Evolutionary conservation across 2,888 invertebrate genomes (phyloP).

Genomic region (Shargacucullia verbasci): DNA sequence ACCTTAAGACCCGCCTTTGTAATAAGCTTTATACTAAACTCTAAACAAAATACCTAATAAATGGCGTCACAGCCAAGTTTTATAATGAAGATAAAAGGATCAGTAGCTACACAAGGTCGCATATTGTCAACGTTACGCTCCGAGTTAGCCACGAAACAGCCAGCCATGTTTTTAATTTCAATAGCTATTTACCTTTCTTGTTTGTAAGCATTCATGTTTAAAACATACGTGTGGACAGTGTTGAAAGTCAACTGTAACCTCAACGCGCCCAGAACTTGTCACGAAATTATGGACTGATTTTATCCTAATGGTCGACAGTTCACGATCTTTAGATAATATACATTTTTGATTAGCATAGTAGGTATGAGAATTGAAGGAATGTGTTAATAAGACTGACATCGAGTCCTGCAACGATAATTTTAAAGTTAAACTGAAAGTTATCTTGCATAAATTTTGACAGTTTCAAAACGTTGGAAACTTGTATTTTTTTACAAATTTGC

Average conservation of each 20-base stretch:
- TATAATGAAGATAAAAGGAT: slow-evolving; percentile 71
- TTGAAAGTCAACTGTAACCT: slow-evolving; percentile 62
- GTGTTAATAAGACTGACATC: slow-evolving; percentile 19
- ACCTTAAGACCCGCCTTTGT: slow-evolving; percentile 59
- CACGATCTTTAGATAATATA: slow-evolving; percentile 57
- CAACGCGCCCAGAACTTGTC: slow-evolving; percentile 64
- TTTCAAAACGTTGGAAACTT: no score
- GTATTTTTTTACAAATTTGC: no score
- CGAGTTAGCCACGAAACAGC: slow-evolving; percentile 49
- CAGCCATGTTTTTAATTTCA: slow-evolving; percentile 64
- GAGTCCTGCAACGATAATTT: slow-evolving; percentile 8
- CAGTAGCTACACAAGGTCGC: slow-evolving; percentile 68
- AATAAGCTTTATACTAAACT: slow-evolving; percentile 49
- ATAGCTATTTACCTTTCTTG: slow-evolving; percentile 55
- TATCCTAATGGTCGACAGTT: slow-evolving; percentile 54
- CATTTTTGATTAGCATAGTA: slow-evolving; percentile 54
- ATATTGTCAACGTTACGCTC: slow-evolving; percentile 67
- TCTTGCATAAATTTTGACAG: no score
- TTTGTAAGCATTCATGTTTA: slow-evolving; percentile 61
- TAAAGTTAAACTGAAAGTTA: slow-evolving; percentile 4
- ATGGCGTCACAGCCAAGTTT: slow-evolving; percentile 65
- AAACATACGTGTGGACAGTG: slow-evolving; percentile 55
- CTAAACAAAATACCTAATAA: slow-evolving; percentile 64
- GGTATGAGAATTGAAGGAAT: slow-evolving; percentile 23
- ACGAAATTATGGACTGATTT: slow-evolving; percentile 63